Evolutionary conservation across 2,797 vertebrate species (phyloP), one percentile per base, ranked within the genome.

Genomic region (Sciaenops ocellatus): DNA sequence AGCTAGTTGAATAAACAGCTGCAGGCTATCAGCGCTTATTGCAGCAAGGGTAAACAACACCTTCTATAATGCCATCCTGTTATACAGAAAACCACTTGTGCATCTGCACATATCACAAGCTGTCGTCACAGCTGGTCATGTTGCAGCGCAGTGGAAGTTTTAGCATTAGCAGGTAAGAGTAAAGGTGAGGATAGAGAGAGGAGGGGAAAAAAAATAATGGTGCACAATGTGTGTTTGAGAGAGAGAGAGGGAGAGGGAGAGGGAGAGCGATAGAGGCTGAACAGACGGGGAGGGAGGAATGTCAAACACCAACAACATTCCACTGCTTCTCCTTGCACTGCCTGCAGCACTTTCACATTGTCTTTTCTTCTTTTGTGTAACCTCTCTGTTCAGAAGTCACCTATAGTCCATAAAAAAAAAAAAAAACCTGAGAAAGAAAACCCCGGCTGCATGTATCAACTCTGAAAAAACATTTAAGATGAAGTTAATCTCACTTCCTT

Each of bases 231-330:
- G 78, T 57, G 69, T 30, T 73, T 20, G 61, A 42, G 82, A 24
- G 57, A 26, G 55, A 16, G 57, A 42, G 60, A 34, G 68, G n/a
- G 79, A 64, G 59, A 61, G 68, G 8, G 68, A 44, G 69, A 69
- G 51, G 30, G 61, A 34, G 52, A 69, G 30, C 47, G 48, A 63
- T n/a, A 61, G 72, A 22, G 71, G 26, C 42, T 48, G 72, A 79
- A 73, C 81, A 87, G 82, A 77, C 68, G 79, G 89, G 69, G 80
- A 89, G 85, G 82, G 85, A 90, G 93, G 95, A 95, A 95, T 95
- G 94, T 93, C 94, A 95, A 95, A 95, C 94, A 95, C 93, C 94
- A 96, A 95, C 95, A 94, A 93, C 95, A 96, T 96, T 96, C 95
- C 95, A 88, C 60, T 90, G 89, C 91, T 91, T 90, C 94, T 93